A percentile compares a stretch with the other conserved stretches of the same genome.
phyloP scores from a whole-genome alignment of 2,797 vertebrate genomes.

The Alfaro cultratus region DNA sequence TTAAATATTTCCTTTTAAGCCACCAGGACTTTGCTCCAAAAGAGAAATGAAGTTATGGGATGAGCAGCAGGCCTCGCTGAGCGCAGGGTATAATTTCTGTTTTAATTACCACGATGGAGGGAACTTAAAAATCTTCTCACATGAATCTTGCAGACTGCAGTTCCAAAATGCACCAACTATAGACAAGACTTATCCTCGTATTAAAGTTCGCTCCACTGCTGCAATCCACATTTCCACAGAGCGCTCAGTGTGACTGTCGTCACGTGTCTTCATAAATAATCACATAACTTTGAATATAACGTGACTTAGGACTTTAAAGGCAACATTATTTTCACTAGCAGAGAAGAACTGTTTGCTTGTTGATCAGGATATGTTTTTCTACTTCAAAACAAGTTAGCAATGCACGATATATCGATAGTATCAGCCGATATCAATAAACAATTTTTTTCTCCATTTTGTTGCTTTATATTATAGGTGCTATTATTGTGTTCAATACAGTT shows the following conservation, averaged over 20 bases:
- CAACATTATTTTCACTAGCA: neutral
- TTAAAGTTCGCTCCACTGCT: too few species aligned
- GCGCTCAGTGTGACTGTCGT: neutral
- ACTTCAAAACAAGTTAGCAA: too few species aligned
- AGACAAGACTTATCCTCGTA: neutral
- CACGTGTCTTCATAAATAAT: neutral
- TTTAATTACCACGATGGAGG: neutral
- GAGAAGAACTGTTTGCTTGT: neutral
- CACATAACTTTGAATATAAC: neutral
- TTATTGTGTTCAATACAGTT: neutral
- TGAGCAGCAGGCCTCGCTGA: neutral
- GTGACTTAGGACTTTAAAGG: neutral
- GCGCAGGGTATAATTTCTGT: neutral
- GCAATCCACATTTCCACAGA: neutral
- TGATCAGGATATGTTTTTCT: neutral
- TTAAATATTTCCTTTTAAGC: conserved; percentile 1
- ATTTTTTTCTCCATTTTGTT: neutral
- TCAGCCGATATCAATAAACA: neutral
- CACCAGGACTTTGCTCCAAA: neutral
- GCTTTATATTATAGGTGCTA: neutral
- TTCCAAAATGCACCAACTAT: neutral
- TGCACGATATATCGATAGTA: too few species aligned
- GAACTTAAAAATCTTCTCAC: neutral
- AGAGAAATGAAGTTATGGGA: neutral
- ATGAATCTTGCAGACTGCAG: neutral